Percentiles rank a stretch among this genome's conserved stretches.
These are phyloP conservation scores for Oscarella lobularis DNA, from an alignment of 37 sponge, comb jelly and placozoan species.

Conservation along the genomic window DNA sequence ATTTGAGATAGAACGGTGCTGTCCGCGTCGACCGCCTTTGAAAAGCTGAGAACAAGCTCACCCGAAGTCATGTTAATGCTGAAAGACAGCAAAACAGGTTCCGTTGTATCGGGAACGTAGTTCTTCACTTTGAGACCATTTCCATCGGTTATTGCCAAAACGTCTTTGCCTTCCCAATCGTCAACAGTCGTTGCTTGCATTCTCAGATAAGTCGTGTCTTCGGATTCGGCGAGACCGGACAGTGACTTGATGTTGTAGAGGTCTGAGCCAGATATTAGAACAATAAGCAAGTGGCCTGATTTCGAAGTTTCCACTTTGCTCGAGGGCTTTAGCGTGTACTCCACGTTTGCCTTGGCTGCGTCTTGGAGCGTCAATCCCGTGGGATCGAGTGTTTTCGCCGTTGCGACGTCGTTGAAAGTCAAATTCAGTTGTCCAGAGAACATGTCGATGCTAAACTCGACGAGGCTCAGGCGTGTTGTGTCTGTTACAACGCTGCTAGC, in stretches of 20 bases:
- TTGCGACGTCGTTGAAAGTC: constrained; percentile 6
- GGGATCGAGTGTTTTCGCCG: constrained; percentile 16
- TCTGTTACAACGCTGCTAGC: not conserved
- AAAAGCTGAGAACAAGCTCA: constrained; percentile 38
- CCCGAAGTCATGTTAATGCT: constrained; percentile 11
- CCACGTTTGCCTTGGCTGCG: not conserved
- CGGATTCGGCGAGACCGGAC: not conserved
- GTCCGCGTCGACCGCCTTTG: constrained; percentile 47
- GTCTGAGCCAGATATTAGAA: not conserved
- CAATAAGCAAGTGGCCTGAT: not conserved
- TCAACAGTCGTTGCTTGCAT: constrained; percentile 64
- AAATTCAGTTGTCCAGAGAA: not conserved
- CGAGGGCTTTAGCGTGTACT: not conserved
- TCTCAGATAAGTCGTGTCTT: constrained; percentile 4
- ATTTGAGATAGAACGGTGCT: constrained; percentile 18
- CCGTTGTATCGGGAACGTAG: constrained; percentile 4
- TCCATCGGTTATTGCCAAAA: constrained; percentile 65
- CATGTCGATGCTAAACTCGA: not conserved
- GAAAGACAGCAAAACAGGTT: constrained; percentile 5
- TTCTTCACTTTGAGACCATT: constrained; percentile 15
- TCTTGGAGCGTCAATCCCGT: not conserved
- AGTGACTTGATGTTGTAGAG: not conserved
- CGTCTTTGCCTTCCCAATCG: constrained; percentile 50
- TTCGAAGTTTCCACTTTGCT: constrained; percentile 14
- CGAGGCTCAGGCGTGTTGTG: not conserved